Base-by-base conservation (phyloP, 2,113 vertebrate genomes). In the Sinocyclocheilus rhinocerous region DNA sequence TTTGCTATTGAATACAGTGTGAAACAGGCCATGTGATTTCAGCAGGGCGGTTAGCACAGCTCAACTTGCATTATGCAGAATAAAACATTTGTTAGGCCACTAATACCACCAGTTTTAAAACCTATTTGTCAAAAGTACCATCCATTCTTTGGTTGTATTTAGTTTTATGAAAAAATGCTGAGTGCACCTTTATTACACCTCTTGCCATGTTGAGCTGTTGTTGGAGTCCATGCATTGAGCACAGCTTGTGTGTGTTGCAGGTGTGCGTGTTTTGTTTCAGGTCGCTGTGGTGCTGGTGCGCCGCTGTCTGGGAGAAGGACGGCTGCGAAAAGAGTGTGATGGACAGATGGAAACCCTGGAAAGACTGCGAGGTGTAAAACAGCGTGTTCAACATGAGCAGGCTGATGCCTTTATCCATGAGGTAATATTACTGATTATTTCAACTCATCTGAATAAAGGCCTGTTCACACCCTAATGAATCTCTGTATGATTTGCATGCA, bases 261-360 rank as follows among this genome's bases (percentile, higher is more conserved):
- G 97, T 9, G 96, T 94, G 83, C 95, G 95, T 65, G 95, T 97
- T 70, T 91, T 97, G 79, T 96, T 97, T 78, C 96, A 97, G 39
- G 96, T 95, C 67, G 96, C 96, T 0, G 95, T 94, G 79, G 95
- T 96, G 1, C 90, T 97, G 88, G 95, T 97, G 39, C 95, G 96
- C 5, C 91, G 95, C 50, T 95, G 95, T 0, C 90, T 97, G 88
- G 97, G 97, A 50, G 92, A 94, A 7, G 87, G 93, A 0, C 95
- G 96, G 6, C 95, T 96, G 89, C 92, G 95, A 57, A 92, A 92
- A 75, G 93, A 93, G 86, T 97, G 96, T 33, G 90, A 93, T 0
- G 97, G 96, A 1, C 95, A 97, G 89, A 94, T 97, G 95, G 97
- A 97, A 92, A 97, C 97, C 0, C 93, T 97, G 11, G 95, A 96